Percentiles rank a stretch among this genome's conserved stretches.
phyloP scores from a whole-genome alignment of 2,113 vertebrate species.

The Noctilio leporinus region DNA sequence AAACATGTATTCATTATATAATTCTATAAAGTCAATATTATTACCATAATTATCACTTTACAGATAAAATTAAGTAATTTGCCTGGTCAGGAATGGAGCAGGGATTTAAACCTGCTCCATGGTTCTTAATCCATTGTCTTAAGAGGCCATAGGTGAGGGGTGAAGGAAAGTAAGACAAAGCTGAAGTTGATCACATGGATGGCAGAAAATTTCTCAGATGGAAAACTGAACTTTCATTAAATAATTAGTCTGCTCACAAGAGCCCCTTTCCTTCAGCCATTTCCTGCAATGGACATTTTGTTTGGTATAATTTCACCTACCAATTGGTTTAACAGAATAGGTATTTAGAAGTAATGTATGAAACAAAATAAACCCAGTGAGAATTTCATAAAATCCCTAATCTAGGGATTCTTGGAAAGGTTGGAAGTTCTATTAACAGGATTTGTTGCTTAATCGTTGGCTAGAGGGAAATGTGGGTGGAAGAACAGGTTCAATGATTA shows the following conservation, averaged over 20 bases:
- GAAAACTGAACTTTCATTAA: not conserved
- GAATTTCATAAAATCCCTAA: not conserved
- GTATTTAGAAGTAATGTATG: not conserved
- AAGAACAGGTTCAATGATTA: not conserved
- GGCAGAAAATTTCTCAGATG: not conserved
- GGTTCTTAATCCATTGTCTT: not conserved
- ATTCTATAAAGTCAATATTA: not conserved
- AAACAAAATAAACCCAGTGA: not conserved
- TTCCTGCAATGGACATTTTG: not conserved
- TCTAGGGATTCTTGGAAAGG: not conserved
- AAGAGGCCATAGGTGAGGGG: not conserved
- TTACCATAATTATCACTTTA: not conserved
- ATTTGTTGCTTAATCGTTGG: not conserved
- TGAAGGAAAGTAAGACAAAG: not conserved
- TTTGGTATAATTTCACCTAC: not conserved
- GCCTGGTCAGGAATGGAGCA: not conserved
- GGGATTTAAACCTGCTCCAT: not conserved
- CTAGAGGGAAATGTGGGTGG: not conserved
- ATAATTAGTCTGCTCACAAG: not conserved
- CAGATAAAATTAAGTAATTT: not conserved
- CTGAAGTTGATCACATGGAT: not conserved
- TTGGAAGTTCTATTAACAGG: not conserved
- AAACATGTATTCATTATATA: not conserved
- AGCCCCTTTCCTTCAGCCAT: not conserved
- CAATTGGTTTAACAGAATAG: not conserved